A percentile compares a stretch with the other conserved stretches of the same genome.
Conservation (phyloP, 2,113 vertebrate species). For the Cryptotis parvus region DNA sequence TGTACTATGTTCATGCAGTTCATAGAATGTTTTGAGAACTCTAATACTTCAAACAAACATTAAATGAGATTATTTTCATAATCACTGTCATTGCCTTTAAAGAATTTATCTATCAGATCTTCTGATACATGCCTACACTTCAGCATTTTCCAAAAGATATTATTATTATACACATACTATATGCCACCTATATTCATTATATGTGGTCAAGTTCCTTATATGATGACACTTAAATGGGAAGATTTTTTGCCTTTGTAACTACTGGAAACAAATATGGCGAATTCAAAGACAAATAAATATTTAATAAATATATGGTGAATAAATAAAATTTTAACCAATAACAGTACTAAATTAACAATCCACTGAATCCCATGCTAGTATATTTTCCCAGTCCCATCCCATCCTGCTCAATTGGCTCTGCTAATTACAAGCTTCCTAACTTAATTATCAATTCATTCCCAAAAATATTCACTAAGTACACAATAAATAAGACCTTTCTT, state of each 20-base stretch:
- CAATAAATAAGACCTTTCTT: conserved; percentile 29
- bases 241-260: neutral
- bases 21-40: conserved; percentile 7
- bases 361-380: neutral
- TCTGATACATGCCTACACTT: neutral
- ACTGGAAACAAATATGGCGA: neutral
- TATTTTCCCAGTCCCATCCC: neutral
- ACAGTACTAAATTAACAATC: conserved; percentile 33
- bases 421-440: conserved; percentile 42
- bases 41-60: neutral
- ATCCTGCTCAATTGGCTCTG: neutral
- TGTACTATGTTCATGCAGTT: neutral
- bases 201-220: neutral
- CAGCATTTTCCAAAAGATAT: neutral
- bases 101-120: conserved; percentile 6
- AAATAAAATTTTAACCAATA: conserved; percentile 57
- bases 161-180: neutral
- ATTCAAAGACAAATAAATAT: conserved; percentile 29
- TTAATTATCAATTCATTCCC: conserved; percentile 24
- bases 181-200: too few relatives aligned
- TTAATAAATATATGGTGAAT: conserved; percentile 15
- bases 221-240: neutral
- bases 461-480: neutral
- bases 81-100: neutral
- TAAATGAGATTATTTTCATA: conserved; percentile 2